Base-by-base conservation (phyloP, 1,140 invertebrate genomes). In the Pristionchus pacificus region DNA sequence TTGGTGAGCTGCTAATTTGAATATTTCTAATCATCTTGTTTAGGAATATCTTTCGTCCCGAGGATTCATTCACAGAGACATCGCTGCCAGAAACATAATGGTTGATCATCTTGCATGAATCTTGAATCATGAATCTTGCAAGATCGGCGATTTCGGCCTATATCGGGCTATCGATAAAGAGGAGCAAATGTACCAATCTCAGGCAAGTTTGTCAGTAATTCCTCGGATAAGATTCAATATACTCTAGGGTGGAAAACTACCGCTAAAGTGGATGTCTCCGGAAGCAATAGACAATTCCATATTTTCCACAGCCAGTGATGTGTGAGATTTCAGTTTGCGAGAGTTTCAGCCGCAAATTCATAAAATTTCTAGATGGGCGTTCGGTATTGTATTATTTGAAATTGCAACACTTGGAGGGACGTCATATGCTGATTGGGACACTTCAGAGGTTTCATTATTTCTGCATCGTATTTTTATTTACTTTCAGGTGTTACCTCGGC, bases 311-410 rank as follows among this genome's bases (percentile, higher is more conserved):
- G 83, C 83, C 25, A 86, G 85, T 75, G 86, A 87, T 77, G 84
- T 87, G 83, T 86, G 38, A 49, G n/a, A n/a, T n/a, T n/a, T n/a
- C n/a, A n/a, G n/a, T n/a, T n/a, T n/a, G n/a, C n/a, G n/a, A n/a
- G n/a, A n/a, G n/a, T n/a, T n/a, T n/a, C n/a, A n/a, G n/a, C n/a
- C n/a, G n/a, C n/a, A n/a, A n/a, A n/a, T n/a, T n/a, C n/a, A n/a
- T n/a, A n/a, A n/a, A n/a, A n/a, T n/a, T n/a, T 76, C 38, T 68
- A 86, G 85, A 58, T 87, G 86, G 86, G 84, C 86, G 15, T 87
- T 85, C 79, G 86, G 86, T 57, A 78, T 87, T 30, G 77, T 87
- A 1, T 74, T 87, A 72, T 87, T 85, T 76, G 86, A 87, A 77
- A 82, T 87, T 38, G 83, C 86, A 0, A 86, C 85, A 28, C 70